A percentile compares a stretch with the other conserved stretches of the same genome.
Evolutionary conservation across 2,888 invertebrate species (phyloP).

Genomic region (Alentia gelatinosa): DNA sequence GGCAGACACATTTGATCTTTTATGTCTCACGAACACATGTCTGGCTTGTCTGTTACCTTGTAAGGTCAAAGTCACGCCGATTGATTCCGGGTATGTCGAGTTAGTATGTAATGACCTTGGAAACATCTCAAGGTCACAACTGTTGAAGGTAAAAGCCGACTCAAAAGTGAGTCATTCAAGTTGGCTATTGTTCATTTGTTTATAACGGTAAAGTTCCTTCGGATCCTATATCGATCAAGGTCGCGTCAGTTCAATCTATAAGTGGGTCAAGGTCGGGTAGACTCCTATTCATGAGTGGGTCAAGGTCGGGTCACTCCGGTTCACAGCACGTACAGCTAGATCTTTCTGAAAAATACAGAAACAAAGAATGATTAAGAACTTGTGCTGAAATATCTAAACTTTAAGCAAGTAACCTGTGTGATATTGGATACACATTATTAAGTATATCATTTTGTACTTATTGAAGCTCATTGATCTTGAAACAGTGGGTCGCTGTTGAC

Average conservation of each 20-base stretch:
- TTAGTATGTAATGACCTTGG: no score
- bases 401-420: no score
- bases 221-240: background rate
- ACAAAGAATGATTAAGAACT: background rate
- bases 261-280: background rate
- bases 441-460: no score
- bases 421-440: no score
- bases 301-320: conserved; percentile 35
- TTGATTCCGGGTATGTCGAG: no score
- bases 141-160: background rate
- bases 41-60: background rate
- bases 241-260: background rate
- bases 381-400: no score
- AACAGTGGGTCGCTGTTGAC: no score
- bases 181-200: background rate
- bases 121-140: background rate
- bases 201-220: background rate
- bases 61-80: background rate
- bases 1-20: background rate
- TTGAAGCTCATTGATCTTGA: no score
- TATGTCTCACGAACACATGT: background rate
- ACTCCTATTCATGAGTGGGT: background rate
- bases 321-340: background rate
- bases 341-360: conserved; percentile 42
- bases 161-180: background rate